Evolutionary conservation across 2,113 vertebrate genomes (phyloP).

Genomic region (Xiphorhynchus elegans): DNA sequence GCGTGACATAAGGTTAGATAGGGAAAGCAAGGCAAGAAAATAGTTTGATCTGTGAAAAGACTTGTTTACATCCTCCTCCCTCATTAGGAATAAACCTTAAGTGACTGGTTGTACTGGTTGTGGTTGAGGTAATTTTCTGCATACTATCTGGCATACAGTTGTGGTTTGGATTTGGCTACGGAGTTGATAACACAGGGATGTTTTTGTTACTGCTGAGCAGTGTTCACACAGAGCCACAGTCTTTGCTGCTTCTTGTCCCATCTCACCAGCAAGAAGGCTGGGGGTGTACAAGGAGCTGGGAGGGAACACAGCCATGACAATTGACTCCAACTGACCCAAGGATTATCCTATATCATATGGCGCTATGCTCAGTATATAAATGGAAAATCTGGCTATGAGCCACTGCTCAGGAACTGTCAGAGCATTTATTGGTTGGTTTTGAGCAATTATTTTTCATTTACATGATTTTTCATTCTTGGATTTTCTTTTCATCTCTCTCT

Average conservation of each 20-base stretch:
- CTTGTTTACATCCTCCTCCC: background rate
- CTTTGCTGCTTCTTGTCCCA: background rate
- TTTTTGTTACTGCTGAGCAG: background rate
- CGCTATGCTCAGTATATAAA: background rate
- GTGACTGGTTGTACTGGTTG: background rate
- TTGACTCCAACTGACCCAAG: background rate
- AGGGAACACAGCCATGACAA: background rate
- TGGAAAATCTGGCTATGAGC: background rate
- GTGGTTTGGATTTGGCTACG: background rate
- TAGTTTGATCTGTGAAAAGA: background rate
- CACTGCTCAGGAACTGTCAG: too few species aligned
- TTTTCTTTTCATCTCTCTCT: background rate
- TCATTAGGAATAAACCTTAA: background rate
- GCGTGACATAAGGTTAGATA: fast-evolving
- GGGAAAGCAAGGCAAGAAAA: background rate
- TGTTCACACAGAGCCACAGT: background rate
- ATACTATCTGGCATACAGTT: background rate
- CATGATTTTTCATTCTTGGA: background rate
- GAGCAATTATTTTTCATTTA: background rate
- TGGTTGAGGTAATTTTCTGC: background rate
- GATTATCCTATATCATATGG: too few species aligned
- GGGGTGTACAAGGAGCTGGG: too few species aligned
- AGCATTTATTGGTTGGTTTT: fast-evolving
- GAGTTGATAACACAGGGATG: background rate
- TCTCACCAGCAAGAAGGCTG: fast-evolving